These are phyloP conservation scores for Mechanitis mazaeus DNA, from an alignment of 2,888 invertebrate species.

Conservation along the genomic window DNA sequence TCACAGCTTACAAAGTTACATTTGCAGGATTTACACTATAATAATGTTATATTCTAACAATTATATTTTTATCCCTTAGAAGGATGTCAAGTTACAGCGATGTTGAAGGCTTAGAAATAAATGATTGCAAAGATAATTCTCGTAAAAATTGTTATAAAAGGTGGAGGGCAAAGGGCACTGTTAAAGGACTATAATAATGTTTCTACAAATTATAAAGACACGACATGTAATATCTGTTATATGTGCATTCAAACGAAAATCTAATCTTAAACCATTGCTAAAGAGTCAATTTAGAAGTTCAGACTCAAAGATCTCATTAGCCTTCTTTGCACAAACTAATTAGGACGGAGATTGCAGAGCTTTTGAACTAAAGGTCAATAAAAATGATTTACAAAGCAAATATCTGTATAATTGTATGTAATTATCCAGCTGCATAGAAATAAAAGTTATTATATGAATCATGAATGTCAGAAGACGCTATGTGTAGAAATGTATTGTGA, in stretches of 20 bases:
- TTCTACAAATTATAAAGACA: too few species aligned
- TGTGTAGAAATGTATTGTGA: too few species aligned
- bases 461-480: too few species aligned
- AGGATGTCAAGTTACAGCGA: too few species aligned
- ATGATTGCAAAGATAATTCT: too few species aligned
- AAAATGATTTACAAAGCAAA: conserved; percentile 17
- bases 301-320: neutral
- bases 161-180: too few species aligned
- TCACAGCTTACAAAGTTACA: neutral
- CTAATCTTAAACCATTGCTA: neutral
- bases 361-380: conserved; percentile 17
- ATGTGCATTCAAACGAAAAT: too few species aligned
- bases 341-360: neutral
- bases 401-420: conserved; percentile 10
- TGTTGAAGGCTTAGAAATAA: too few species aligned
- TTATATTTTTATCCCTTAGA: too few species aligned
- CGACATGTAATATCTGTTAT: too few species aligned
- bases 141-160: too few species aligned
- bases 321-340: neutral
- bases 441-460: conserved; percentile 1
- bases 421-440: neutral
- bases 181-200: too few species aligned
- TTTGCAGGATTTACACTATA: neutral
- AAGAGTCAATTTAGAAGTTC: neutral
- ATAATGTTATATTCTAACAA: neutral